Base-by-base conservation (phyloP, 2,888 invertebrate genomes). In the Lordiphosa fenestrarum region DNA sequence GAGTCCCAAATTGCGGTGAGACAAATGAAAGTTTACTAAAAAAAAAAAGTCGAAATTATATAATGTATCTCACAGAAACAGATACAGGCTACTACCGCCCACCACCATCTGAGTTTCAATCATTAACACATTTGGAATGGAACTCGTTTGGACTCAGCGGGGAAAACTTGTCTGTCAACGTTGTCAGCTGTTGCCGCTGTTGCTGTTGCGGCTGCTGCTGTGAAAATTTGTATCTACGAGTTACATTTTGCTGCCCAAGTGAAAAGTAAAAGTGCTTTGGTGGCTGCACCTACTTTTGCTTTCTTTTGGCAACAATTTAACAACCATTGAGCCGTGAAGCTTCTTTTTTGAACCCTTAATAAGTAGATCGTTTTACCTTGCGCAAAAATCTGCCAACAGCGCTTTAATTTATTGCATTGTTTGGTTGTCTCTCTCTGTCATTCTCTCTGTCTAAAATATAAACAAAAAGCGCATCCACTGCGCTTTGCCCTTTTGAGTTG, bases 231-330 rank as follows among this genome's bases (percentile, higher is more conserved):
- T 37, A 49, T 38, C 37, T 49, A 13, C 6, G n/a, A 39, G 25
- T n/a, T n/a, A 36, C 44, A 41, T 33, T 25, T 46, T 39, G 39
- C 57, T 47, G 61, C 55, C 66, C 60, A 54, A 64, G 69, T 69
- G 66, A 80, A 81, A 81, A 81, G 80, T 84, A 84, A 81, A 81
- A 81, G 85, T 80, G 81, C 49, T 71, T 63, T 51, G 44, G 54
- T 50, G 38, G 53, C 38, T 53, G 41, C 30, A 62, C 54, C 66
- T 46, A 66, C 69, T 82, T 77, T 80, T 85, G 68, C 82, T 77
- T 85, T 85, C 83, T 62, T 82, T 76, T 53, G 63, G 46, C 53
- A 44, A 48, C 41, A 35, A 12, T 39, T 64, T 25, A 36, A 39
- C 36, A 15, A 35, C 53, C 69, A 66, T 68, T 66, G 51, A 66